These are phyloP conservation scores for Cyrtodaria siliqua DNA, from an alignment of 2,888 invertebrate species.

Conservation along the genomic window DNA sequence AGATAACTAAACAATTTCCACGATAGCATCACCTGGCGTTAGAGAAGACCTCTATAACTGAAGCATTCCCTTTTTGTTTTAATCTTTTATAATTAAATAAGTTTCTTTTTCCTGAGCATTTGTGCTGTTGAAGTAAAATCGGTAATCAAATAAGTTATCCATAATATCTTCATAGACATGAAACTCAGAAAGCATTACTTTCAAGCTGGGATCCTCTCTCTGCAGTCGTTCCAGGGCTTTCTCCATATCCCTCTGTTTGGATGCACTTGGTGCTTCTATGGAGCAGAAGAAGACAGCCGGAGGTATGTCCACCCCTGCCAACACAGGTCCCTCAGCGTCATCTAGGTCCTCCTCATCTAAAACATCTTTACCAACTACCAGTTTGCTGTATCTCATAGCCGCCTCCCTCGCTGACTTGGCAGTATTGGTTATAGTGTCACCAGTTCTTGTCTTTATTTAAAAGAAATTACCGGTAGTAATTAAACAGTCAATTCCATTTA, in stretches of 20 bases:
- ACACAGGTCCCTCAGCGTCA: conserved; percentile 69
- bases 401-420: conserved; percentile 67
- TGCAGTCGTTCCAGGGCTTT: conserved; percentile 92
- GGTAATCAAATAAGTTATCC: too few species aligned
- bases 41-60: too few species aligned
- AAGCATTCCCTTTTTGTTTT: too few species aligned
- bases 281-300: conserved; percentile 99
- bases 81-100: too few species aligned
- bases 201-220: conserved; percentile 93
- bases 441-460: conserved; percentile 87
- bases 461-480: too few species aligned
- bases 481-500: too few species aligned
- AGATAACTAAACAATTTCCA: too few species aligned
- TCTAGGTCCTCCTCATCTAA: conserved; percentile 18
- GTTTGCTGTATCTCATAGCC: conserved; percentile 22
- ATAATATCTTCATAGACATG: too few species aligned
- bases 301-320: conserved; percentile 91
- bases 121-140: too few species aligned
- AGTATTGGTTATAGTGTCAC: conserved; percentile 86
- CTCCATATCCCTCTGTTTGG: conserved; percentile 92
- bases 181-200: conserved; percentile 64
- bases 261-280: conserved; percentile 95
- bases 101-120: too few species aligned
- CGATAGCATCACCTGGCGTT: too few species aligned
- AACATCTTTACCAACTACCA: not conserved